Conservation (phyloP, 2,888 invertebrate species). For the Cantharis rustica region DNA sequence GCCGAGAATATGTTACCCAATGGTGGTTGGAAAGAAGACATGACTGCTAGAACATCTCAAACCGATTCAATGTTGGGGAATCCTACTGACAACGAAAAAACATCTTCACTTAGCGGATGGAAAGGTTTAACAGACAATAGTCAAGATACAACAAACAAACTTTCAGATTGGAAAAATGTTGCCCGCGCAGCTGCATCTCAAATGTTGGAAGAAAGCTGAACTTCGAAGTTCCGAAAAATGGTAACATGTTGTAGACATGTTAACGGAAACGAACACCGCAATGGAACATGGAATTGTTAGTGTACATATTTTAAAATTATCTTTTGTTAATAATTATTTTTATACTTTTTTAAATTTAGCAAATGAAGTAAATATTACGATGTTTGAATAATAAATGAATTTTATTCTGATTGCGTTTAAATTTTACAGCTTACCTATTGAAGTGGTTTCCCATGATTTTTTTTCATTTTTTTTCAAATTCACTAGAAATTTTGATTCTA, state of each 20-base stretch:
- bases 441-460: constrained; percentile 27
- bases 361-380: constrained; percentile 30
- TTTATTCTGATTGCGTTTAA: not conserved
- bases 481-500: constrained; percentile 23
- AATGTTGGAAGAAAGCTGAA: not conserved
- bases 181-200: not conserved
- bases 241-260: not conserved
- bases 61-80: not conserved
- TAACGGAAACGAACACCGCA: not conserved
- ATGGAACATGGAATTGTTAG: constrained; percentile 3
- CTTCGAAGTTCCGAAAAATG: not conserved
- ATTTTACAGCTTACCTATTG: constrained; percentile 17
- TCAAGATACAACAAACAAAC: not conserved
- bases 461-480: constrained; percentile 21
- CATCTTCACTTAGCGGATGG: not conserved
- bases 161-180: not conserved
- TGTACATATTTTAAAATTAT: not conserved
- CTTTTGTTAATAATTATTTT: constrained; percentile 24
- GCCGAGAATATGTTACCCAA: not conserved
- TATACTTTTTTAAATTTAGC: constrained; percentile 30
- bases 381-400: constrained; percentile 16
- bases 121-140: not conserved
- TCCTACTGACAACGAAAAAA: not conserved
- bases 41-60: not conserved
- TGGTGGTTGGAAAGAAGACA: constrained; percentile 18